phyloP scores from a whole-genome alignment of 2,797 vertebrate species.

The Pristis pectinata region DNA sequence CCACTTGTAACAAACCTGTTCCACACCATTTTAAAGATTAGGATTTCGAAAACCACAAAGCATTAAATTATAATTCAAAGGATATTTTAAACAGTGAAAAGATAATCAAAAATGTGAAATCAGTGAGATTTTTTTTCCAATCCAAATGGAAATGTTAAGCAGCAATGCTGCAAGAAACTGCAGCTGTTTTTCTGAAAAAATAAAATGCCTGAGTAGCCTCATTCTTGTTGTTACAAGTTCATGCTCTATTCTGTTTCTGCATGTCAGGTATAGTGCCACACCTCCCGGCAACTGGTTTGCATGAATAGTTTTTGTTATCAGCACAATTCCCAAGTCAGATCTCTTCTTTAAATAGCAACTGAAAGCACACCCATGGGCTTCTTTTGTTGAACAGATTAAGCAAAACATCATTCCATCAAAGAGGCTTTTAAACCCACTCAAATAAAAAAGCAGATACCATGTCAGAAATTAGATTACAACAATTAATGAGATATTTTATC shows the following conservation, averaged over 20 bases:
- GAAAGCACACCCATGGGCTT: conserved; percentile 29
- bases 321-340: conserved; percentile 16
- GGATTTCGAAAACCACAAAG: not conserved
- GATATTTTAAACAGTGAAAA: not conserved
- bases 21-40: not conserved
- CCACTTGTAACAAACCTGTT: no score
- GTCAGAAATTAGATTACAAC: not conserved
- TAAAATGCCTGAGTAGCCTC: not conserved
- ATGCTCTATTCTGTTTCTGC: conserved; percentile 15
- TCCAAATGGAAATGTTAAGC: no score
- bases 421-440: not conserved
- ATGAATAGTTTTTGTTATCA: conserved; percentile 34
- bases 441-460: not conserved
- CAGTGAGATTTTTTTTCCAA: no score
- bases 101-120: not conserved
- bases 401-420: conserved; percentile 27
- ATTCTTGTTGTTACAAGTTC: conserved; percentile 22
- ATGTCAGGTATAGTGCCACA: conserved; percentile 9
- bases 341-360: conserved; percentile 29
- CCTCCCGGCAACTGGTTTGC: not conserved
- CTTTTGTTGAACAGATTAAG: conserved; percentile 4
- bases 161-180: not conserved
- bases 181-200: not conserved
- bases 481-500: not conserved
- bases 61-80: not conserved